Percentiles rank a stretch among this genome's conserved stretches.
Conservation (phyloP, 1,140 invertebrate species). For the Neodiprion fabricii region DNA sequence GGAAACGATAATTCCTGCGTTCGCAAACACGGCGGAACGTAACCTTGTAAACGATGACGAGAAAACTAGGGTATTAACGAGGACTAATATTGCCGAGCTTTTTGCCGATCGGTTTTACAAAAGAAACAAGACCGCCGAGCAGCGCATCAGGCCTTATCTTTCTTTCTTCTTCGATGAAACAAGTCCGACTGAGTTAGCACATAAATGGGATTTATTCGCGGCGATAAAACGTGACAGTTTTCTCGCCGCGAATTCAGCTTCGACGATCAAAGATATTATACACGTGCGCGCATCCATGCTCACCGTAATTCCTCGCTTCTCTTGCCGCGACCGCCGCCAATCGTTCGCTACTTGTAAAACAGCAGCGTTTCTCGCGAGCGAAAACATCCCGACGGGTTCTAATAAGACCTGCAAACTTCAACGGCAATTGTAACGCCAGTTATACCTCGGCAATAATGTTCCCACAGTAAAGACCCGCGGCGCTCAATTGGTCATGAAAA, state of each 20-base stretch:
- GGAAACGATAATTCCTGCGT: too few species aligned
- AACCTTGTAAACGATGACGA: not conserved
- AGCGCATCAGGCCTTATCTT: not conserved
- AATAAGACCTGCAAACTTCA: not conserved
- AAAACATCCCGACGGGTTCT: not conserved
- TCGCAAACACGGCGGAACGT: too few species aligned
- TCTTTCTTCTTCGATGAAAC: not conserved
- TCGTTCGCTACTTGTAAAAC: not conserved
- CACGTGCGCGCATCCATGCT: not conserved
- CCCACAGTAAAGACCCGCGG: too few species aligned
- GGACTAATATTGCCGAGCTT: too few species aligned
- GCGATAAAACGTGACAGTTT: conserved; percentile 4
- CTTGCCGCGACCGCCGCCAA: not conserved
- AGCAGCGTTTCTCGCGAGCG: not conserved
- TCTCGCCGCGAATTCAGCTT: not conserved
- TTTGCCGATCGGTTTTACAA: not conserved
- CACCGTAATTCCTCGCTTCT: not conserved
- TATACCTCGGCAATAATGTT: too few species aligned
- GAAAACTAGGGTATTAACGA: not conserved
- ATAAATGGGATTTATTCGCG: conserved; percentile 7
- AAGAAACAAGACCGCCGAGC: not conserved
- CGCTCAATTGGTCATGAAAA: too few species aligned
- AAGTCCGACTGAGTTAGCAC: not conserved
- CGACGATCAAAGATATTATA: not conserved
- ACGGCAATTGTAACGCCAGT: too few species aligned